phyloP scores from a whole-genome alignment of 2,888 invertebrate species.

The Tanytarsus gracilentus region DNA sequence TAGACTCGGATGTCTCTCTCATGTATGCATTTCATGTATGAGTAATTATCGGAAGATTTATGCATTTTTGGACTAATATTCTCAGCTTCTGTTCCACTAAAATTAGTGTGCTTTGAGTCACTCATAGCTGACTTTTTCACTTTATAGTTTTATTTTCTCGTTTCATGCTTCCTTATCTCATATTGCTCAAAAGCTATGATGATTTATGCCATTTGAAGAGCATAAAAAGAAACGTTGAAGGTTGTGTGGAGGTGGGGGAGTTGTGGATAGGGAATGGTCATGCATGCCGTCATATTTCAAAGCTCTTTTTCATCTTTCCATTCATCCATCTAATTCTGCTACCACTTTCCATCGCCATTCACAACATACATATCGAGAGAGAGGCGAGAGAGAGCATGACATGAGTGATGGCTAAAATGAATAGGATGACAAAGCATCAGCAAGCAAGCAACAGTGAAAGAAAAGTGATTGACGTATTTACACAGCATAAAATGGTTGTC shows the following conservation, averaged over 20 bases:
- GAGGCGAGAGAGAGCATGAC: not conserved
- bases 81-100: too few species aligned
- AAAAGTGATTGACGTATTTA: slow-evolving; percentile 12
- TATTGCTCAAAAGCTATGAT: not conserved
- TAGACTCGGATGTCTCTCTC: not conserved
- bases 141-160: slow-evolving; percentile 1
- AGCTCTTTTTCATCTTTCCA: too few species aligned
- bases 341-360: not conserved
- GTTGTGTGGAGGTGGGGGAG: too few species aligned
- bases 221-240: too few species aligned
- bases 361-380: not conserved
- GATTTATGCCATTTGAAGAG: slow-evolving; percentile 11
- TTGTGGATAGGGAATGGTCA: too few species aligned
- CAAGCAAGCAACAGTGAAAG: not conserved
- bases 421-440: slow-evolving; percentile 15
- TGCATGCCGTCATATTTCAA: too few species aligned
- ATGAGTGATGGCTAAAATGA: slow-evolving; percentile 14
- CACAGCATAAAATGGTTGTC: slow-evolving; percentile 14
- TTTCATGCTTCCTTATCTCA: not conserved
- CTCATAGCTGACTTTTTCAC: slow-evolving; percentile 13
- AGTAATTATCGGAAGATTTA: slow-evolving; percentile 26
- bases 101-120: too few species aligned
- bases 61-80: slow-evolving; percentile 12
- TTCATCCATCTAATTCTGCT: not conserved
- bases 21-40: slow-evolving; percentile 6